Evolutionary conservation across 2,888 invertebrate genomes (phyloP).

Genomic region (Enchytraeus crypticus): DNA sequence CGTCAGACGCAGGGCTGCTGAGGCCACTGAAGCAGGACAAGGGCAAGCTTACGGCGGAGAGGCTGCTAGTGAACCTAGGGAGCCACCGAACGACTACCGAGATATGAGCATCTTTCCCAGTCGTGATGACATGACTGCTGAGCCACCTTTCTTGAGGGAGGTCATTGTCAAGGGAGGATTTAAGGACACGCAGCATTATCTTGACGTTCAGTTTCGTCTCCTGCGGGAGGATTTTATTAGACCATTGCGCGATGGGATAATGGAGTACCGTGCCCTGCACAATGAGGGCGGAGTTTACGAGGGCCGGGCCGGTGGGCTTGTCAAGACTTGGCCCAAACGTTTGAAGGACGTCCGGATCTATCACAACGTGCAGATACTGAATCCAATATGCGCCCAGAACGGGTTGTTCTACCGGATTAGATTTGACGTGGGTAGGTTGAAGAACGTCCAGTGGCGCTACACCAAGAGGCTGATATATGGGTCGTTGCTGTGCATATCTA

Average conservation of each 20-base stretch:
- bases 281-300: neutral
- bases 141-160: slow-evolving; percentile 52
- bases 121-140: slow-evolving; percentile 36
- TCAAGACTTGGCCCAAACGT: neutral
- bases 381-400: slow-evolving; percentile 26
- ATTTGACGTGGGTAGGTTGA: slow-evolving; percentile 21
- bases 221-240: slow-evolving; percentile 70
- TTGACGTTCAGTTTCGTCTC: slow-evolving; percentile 69
- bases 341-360: slow-evolving; percentile 31
- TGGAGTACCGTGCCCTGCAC: slow-evolving; percentile 32
- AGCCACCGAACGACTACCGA: slow-evolving; percentile 50
- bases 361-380: slow-evolving; percentile 28
- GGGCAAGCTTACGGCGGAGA: too few species aligned
- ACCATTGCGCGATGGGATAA: slow-evolving; percentile 63
- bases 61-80: too few species aligned
- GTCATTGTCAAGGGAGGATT: slow-evolving; percentile 60
- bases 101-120: slow-evolving; percentile 43
- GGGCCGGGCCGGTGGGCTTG: neutral
- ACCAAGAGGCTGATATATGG: slow-evolving; percentile 63
- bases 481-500: slow-evolving; percentile 64
- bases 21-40: neutral
- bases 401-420: slow-evolving; percentile 28
- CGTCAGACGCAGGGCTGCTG: neutral
- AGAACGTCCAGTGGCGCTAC: slow-evolving; percentile 46
- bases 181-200: slow-evolving; percentile 59